Evolutionary conservation across 1,140 invertebrate species (phyloP), one percentile per base, ranked within the genome.

Genomic region (Calephelis virginiensis): DNA sequence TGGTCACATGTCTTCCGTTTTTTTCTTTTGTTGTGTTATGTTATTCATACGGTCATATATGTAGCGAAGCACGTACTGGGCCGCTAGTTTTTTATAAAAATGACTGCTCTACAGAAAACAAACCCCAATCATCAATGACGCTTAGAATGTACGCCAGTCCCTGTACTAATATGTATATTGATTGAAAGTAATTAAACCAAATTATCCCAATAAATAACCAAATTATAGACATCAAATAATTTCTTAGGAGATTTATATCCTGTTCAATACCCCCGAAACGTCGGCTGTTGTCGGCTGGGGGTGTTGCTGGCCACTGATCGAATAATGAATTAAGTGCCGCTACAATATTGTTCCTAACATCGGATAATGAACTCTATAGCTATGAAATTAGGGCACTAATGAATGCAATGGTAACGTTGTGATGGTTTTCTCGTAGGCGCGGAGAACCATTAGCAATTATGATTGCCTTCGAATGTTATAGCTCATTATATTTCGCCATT

Each of bases 391-490:
- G 60, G 61, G 0, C 17, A 9, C 8, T 37, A 10, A 61, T 61
- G 11, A 17, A 13, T 28, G 47, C 17, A 9, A 37, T 14, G 37
- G 62, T 63, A 17, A 11, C 37, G 65, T 63, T 65, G 69, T 37
- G n/a, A 50, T 56, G 64, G 56, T 63, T 74, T 64, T 65, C 68
- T 73, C 67, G 73, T 38, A 69, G 70, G 64, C 70, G 67, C 67
- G 70, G 17, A 59, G 53, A 59, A 59, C 69, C 77, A 85, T 83
- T 86, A 86, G 78, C 83, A 83, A 83, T 83, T 82, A 83, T 86
- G 83, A 86, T 85, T 65, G 76, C 48, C 67, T 74, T 59, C 28
- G 17, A 59, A 66, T 79, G 80, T 80, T 74, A 66, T 74, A 69
- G 81, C 78, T 85, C 80, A 83, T 83, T 83, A 80, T 68, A 65